Conservation (phyloP, 1,140 invertebrate species). For the Manduca sexta region DNA sequence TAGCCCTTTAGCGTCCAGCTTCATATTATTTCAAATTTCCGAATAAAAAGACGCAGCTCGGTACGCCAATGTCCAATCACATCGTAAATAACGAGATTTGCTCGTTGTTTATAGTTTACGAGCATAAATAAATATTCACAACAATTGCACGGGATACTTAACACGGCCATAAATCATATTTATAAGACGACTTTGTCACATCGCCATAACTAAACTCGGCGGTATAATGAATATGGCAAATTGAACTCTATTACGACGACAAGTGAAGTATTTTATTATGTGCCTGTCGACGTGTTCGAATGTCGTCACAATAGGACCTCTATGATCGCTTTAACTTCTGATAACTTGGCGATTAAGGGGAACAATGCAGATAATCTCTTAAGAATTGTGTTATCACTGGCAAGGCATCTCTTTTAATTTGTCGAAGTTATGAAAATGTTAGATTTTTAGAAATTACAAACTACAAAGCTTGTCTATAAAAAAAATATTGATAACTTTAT, state of each 20-base stretch:
- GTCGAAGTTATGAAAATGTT: not conserved
- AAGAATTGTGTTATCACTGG: slow-evolving; percentile 14
- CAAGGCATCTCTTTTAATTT: slow-evolving; percentile 5
- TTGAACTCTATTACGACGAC: slow-evolving; percentile 27
- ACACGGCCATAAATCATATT: slow-evolving; percentile 66
- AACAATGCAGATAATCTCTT: slow-evolving; percentile 27
- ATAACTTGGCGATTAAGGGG: slow-evolving; percentile 37
- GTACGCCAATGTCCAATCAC: slow-evolving; percentile 59
- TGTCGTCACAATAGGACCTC: slow-evolving; percentile 20
- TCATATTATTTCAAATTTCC: slow-evolving; percentile 1
- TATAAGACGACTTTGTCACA: slow-evolving; percentile 69
- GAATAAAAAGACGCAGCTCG: slow-evolving; percentile 37
- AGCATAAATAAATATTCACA: slow-evolving; percentile 67
- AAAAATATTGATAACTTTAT: too few species aligned
- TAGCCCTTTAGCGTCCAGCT: slow-evolving; percentile 3
- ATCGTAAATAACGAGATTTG: slow-evolving; percentile 69
- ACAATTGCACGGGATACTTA: slow-evolving; percentile 70
- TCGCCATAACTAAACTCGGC: slow-evolving; percentile 40
- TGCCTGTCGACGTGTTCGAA: slow-evolving; percentile 19
- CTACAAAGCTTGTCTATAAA: too few species aligned
- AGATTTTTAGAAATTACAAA: too few species aligned
- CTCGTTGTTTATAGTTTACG: slow-evolving; percentile 68
- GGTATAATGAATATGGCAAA: slow-evolving; percentile 19
- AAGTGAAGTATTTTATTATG: slow-evolving; percentile 26
- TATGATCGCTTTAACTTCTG: slow-evolving; percentile 23